Conservation (phyloP, 2,797 vertebrate genomes). For the Syngnathus acus region DNA sequence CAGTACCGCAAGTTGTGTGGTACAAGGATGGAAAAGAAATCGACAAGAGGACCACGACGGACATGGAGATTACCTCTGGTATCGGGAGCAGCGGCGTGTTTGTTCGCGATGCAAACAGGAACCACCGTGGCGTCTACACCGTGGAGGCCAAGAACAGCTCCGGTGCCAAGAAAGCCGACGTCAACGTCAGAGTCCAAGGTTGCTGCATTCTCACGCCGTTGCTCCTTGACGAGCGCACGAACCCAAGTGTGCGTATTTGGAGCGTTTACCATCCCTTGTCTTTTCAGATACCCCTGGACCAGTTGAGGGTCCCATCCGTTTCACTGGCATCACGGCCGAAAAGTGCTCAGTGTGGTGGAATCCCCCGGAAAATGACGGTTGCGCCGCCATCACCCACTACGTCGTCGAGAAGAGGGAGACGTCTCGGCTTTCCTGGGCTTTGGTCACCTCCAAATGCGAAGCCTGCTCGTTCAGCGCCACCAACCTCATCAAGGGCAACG, state of each 20-base stretch:
- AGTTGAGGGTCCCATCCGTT: slow-evolving; percentile 88
- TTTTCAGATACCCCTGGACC: slow-evolving; percentile 87
- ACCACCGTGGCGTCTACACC: slow-evolving; percentile 87
- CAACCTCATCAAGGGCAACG: slow-evolving; percentile 94
- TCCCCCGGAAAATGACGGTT: slow-evolving; percentile 94
- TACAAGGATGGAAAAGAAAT: slow-evolving; percentile 92
- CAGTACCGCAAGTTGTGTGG: slow-evolving; percentile 89
- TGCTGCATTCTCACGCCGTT: slow-evolving; percentile 17
- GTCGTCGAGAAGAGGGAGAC: slow-evolving; percentile 97
- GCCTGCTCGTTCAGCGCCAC: slow-evolving; percentile 84
- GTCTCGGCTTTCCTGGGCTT: slow-evolving; percentile 91
- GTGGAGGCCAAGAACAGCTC: slow-evolving; percentile 94
- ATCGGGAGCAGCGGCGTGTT: slow-evolving; percentile 88
- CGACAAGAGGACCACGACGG: slow-evolving; percentile 79
- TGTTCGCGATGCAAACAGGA: slow-evolving; percentile 84
- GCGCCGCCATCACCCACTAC: slow-evolving; percentile 84
- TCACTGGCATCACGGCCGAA: slow-evolving; percentile 90
- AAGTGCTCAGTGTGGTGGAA: slow-evolving; percentile 97
- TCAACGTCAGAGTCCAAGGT: slow-evolving; percentile 95
- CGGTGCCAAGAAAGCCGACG: slow-evolving; percentile 82
- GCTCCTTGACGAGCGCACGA: background rate
- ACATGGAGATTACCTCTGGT: slow-evolving; percentile 79
- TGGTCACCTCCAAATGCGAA: slow-evolving; percentile 89
- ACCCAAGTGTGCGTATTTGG: background rate
- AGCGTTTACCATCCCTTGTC: background rate